Percentiles rank a stretch among this genome's conserved stretches.
Evolutionary conservation across 2,888 invertebrate species (phyloP).

Genomic region (Troilus luridus): DNA sequence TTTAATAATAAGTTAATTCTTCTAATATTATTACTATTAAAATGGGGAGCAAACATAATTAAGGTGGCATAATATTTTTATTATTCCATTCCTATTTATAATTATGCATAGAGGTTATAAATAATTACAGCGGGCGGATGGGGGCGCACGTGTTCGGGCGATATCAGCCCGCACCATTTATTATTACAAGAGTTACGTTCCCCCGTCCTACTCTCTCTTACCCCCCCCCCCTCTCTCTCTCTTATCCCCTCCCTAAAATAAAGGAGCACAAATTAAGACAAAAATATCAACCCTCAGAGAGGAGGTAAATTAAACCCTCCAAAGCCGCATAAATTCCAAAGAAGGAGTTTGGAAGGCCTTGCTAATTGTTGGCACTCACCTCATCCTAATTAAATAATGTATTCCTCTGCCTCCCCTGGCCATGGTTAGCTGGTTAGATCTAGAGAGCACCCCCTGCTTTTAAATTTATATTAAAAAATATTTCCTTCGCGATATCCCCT

Average conservation of each 20-base stretch:
- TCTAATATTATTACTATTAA: too few species aligned
- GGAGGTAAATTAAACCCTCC: conserved; percentile 7
- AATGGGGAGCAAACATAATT: too few species aligned
- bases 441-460: not conserved
- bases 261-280: not conserved
- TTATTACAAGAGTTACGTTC: not conserved
- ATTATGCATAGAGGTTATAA: not conserved
- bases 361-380: conserved; percentile 1
- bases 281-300: not conserved
- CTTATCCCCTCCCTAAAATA: not conserved
- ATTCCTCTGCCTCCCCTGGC: not conserved
- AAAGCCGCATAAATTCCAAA: conserved; percentile 30
- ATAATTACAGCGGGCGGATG: not conserved
- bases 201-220: not conserved
- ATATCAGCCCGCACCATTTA: not conserved
- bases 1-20: too few species aligned
- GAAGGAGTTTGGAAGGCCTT: not conserved
- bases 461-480: not conserved
- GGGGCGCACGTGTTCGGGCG: not conserved
- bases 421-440: not conserved
- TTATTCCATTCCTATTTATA: not conserved
- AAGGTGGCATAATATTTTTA: not conserved
- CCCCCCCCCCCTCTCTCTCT: not conserved
- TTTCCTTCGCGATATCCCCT: not conserved
- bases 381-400: conserved; percentile 22